A percentile compares a stretch with the other conserved stretches of the same genome.
phyloP scores from a whole-genome alignment of 2,888 invertebrate genomes.

The Oegoconia quadripuncta region DNA sequence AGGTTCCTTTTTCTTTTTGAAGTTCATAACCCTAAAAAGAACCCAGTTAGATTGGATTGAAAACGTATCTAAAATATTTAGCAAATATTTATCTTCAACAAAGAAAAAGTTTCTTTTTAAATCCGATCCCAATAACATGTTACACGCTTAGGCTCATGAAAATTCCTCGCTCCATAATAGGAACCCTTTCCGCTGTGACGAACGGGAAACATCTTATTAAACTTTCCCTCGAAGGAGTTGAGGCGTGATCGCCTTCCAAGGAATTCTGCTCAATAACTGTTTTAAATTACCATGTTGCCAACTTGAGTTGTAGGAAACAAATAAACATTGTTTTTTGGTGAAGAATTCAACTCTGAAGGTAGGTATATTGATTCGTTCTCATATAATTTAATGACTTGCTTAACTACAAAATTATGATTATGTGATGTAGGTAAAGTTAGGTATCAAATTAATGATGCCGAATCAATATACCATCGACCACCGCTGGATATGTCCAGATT shows the following conservation, averaged over 20 bases:
- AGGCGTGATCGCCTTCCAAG: constrained; percentile 24
- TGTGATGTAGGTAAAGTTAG: not conserved
- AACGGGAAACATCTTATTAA: constrained; percentile 40
- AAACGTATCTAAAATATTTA: no score
- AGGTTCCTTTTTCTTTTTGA: no score
- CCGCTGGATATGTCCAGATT: no score
- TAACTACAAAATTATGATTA: not conserved
- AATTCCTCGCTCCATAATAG: constrained; percentile 21
- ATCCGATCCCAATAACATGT: constrained; percentile 3
- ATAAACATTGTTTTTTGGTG: not conserved
- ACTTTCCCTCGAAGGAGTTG: constrained; percentile 30
- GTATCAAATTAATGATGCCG: not conserved
- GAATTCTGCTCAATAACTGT: constrained; percentile 29
- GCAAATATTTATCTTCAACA: no score
- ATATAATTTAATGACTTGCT: no score
- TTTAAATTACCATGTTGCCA: constrained; percentile 25
- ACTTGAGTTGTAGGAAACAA: not conserved
- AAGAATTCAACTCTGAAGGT: no score
- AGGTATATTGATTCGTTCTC: no score
- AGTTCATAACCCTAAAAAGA: no score
- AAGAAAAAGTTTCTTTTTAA: not conserved
- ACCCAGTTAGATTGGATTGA: no score
- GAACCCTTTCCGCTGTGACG: constrained; percentile 26
- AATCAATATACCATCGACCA: no score
- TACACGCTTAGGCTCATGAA: constrained; percentile 26